Base-by-base conservation (phyloP, 2,888 invertebrate genomes). In the Drosophila quinaria region DNA sequence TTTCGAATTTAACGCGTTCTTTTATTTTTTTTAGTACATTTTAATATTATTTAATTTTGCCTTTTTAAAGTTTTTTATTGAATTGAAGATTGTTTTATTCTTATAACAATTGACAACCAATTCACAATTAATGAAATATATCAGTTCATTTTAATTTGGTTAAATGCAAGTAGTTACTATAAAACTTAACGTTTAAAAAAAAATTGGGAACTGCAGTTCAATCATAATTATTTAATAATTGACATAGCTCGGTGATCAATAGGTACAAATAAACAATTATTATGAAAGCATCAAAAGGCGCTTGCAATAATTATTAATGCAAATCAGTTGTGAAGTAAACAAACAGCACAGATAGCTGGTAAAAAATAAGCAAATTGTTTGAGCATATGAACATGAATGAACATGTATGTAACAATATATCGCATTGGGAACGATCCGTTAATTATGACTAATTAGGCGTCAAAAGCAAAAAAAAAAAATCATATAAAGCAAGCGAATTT, bases 401-500 rank as follows among this genome's bases (percentile, higher is more conserved):
- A 54, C 13, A 46, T 47, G 37, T 58, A 22, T 58, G 46, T 29
- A 56, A 49, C 47, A 58, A 58, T 54, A 41, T 47, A 66, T 60
- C 33, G 55, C 55, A 74, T 76, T 76, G 67, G 55, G 55, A 81
- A 68, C 60, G 68, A 73, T 66, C 66, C 54, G 66, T 80, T 82
- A 84, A 81, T 81, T 84, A 74, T 70, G 78, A 81, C 80, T 81
- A 84, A 84, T 80, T 83, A 81, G 74, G 81, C 73, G 78, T 74
- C 69, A 74, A 77, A 68, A 68, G 67, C 64, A 59, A 29, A 29
- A 29, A 29, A 22, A 19, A 22, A 73, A 77, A 73, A 39, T 58
- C 62, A 69, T 63, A 66, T 67, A 58, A 41, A 46, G 50, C 31
- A 35, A 51, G 54, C 17, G 41, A 31, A 31, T 61, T 51, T 25